A percentile compares a stretch with the other conserved stretches of the same genome.
These are phyloP conservation scores for Neodon shergylaensis DNA, from an alignment of 2,113 vertebrate species.

Conservation along the genomic window DNA sequence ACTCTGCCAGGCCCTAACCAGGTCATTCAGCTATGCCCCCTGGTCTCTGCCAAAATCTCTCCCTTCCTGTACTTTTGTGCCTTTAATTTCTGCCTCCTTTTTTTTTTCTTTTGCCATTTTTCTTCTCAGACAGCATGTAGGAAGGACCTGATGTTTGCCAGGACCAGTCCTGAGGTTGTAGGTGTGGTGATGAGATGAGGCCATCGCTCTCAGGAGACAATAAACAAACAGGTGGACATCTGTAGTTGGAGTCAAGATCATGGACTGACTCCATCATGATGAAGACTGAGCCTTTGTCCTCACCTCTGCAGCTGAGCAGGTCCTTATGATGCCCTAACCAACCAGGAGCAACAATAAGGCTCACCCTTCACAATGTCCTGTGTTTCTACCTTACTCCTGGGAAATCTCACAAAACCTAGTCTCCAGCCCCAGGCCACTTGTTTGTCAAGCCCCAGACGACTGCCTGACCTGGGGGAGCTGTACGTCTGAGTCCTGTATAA, in stretches of 20 bases:
- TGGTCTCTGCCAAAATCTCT: not conserved
- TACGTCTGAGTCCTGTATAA: not conserved
- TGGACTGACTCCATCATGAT: not conserved
- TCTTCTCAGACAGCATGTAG: not conserved
- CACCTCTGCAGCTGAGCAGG: not conserved
- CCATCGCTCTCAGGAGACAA: not conserved
- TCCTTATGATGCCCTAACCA: not conserved
- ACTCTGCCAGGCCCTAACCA: not conserved
- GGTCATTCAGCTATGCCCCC: not conserved
- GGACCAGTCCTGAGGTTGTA: not conserved
- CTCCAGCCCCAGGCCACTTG: not conserved
- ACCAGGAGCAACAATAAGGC: not conserved
- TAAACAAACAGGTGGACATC: not conserved
- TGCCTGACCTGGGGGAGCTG: not conserved
- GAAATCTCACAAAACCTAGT: not conserved
- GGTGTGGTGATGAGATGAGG: not conserved
- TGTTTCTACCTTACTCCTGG: not conserved
- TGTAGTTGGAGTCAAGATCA: not conserved
- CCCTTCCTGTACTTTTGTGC: not conserved
- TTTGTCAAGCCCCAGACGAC: not conserved
- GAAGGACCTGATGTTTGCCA: not conserved
- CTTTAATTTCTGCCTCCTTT: not conserved
- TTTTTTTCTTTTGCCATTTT: not conserved
- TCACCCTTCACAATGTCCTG: not conserved
- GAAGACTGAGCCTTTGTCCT: not conserved